These are phyloP conservation scores for Parazoanthus atlanticus DNA, from an alignment of 92 coral and sea anemone species.

Conservation along the genomic window DNA sequence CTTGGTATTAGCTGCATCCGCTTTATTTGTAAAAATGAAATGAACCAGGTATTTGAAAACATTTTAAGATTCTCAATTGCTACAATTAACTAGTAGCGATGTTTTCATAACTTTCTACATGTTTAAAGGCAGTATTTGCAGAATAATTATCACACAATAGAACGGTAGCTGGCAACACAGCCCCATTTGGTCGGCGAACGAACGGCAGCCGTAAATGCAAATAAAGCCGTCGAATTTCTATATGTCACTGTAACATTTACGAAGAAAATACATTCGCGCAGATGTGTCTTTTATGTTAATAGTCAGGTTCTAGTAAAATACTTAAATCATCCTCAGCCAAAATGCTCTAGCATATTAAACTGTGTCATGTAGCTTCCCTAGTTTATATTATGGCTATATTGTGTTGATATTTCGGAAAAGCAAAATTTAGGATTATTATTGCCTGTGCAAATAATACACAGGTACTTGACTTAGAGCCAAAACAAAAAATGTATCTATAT, in stretches of 20 bases:
- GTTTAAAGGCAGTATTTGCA: neutral
- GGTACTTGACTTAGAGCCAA: slow-evolving; percentile 24
- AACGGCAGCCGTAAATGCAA: neutral
- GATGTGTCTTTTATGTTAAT: too few species aligned
- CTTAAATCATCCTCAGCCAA: neutral
- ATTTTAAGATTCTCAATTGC: neutral
- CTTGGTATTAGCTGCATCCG: neutral
- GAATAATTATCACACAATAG: neutral
- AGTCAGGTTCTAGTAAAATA: too few species aligned
- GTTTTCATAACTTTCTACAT: neutral
- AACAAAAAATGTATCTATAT: neutral
- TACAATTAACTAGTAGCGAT: neutral
- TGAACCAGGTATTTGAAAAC: neutral
- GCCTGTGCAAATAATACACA: neutral
- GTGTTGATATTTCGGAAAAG: neutral
- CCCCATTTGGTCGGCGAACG: neutral
- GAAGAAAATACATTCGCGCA: neutral
- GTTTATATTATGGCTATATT: neutral
- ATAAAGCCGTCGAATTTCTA: neutral
- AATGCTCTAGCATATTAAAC: neutral
- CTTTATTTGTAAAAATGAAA: too few species aligned
- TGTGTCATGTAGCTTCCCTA: neutral
- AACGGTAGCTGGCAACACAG: too few species aligned
- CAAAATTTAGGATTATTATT: neutral
- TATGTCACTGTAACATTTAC: neutral